Conservation (phyloP, 2,113 vertebrate species). For the Atractosteus spatula region DNA sequence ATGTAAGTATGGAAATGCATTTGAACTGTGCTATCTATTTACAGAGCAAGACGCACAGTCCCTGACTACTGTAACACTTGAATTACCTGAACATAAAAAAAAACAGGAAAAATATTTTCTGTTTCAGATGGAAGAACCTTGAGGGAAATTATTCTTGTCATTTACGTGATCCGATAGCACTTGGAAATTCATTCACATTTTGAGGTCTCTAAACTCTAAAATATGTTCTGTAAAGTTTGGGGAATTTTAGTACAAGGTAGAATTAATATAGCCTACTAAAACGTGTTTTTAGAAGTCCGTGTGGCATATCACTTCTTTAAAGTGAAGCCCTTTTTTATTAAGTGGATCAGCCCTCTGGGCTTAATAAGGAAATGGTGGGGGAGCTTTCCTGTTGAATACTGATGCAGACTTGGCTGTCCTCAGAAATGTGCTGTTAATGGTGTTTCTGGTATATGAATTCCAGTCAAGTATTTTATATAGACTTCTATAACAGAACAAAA, state of each 20-base stretch:
- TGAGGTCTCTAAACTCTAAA: background rate
- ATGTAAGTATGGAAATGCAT: conserved; percentile 76
- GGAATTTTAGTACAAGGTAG: background rate
- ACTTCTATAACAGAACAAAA: too few relatives aligned
- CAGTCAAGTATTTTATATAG: too few relatives aligned
- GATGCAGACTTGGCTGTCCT: background rate
- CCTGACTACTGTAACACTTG: background rate
- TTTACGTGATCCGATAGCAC: too few relatives aligned
- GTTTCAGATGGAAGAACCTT: too few relatives aligned
- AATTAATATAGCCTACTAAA: background rate
- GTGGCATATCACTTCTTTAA: background rate
- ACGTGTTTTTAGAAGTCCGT: background rate
- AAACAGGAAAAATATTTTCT: too few relatives aligned
- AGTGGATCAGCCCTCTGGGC: background rate
- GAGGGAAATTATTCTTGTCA: too few relatives aligned
- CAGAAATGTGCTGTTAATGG: too few relatives aligned
- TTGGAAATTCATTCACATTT: background rate
- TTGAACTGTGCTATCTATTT: conserved; percentile 21
- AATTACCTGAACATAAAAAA: too few relatives aligned
- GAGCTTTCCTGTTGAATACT: background rate
- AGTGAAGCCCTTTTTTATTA: conserved; percentile 9
- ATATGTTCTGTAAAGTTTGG: background rate
- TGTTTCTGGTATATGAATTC: too few relatives aligned
- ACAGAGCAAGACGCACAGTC: background rate
- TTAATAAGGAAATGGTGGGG: background rate